These are phyloP conservation scores for Allenopithecus nigroviridis DNA, from an alignment of 2,797 vertebrate species.

Conservation along the genomic window DNA sequence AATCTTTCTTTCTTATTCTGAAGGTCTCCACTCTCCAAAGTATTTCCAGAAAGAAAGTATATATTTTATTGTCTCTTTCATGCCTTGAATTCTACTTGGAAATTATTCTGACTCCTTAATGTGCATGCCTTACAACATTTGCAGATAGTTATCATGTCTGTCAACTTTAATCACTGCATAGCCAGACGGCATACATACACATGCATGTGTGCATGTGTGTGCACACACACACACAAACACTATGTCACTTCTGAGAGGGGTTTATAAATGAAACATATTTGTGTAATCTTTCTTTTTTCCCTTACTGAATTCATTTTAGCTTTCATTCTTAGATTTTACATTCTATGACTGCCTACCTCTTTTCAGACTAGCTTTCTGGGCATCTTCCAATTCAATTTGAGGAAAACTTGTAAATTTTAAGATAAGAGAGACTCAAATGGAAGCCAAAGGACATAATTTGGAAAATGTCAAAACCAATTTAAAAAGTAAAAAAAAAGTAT, in stretches of 20 bases:
- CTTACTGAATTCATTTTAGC: background rate
- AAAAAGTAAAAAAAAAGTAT: conserved; percentile 24
- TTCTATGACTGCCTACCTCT: conserved; percentile 6
- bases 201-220: background rate
- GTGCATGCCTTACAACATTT: background rate
- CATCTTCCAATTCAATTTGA: conserved; percentile 30
- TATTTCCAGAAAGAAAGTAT: background rate
- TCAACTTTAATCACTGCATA: conserved; percentile 23
- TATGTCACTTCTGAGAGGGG: background rate
- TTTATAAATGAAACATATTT: conserved; percentile 28
- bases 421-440: background rate
- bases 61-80: conserved; percentile 18
- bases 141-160: background rate
- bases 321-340: conserved; percentile 38
- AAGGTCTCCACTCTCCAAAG: background rate
- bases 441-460: conserved; percentile 32
- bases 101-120: conserved; percentile 33
- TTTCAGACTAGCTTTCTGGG: conserved; percentile 26
- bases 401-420: conserved; percentile 11
- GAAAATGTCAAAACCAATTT: conserved; percentile 30
- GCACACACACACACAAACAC: background rate
- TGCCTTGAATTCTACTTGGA: conserved; percentile 26
- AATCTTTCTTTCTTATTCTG: conserved; percentile 30
- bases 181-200: background rate
- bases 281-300: background rate